Evolutionary conservation across 2,113 vertebrate genomes (phyloP).

Genomic region (Procavia capensis): DNA sequence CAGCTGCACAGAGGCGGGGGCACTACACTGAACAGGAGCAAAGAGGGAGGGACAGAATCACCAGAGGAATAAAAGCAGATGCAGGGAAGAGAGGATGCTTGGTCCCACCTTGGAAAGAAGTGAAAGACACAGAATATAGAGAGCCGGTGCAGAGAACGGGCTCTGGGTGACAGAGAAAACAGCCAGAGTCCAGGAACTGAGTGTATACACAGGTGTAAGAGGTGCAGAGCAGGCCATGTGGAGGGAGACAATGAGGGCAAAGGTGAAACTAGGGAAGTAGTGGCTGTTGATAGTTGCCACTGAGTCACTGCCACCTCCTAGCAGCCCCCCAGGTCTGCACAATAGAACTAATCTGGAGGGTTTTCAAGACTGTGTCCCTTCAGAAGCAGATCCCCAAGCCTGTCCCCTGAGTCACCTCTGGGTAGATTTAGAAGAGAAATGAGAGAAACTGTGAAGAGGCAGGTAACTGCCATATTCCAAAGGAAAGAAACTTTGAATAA

Average conservation of each 20-base stretch:
- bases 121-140: background rate
- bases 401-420: too few species aligned
- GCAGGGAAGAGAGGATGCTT: background rate
- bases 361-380: background rate
- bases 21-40: background rate
- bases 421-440: background rate
- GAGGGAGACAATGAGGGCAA: rapidly evolving
- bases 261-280: too few species aligned
- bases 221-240: background rate
- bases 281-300: too few species aligned
- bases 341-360: background rate
- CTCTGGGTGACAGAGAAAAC: background rate
- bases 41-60: background rate
- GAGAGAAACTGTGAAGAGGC: background rate
- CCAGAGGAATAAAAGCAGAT: background rate
- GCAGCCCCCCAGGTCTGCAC: background rate
- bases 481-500: background rate
- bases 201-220: background rate
- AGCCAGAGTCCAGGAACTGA: background rate
- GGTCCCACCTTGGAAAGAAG: background rate
- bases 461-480: background rate
- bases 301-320: too few species aligned
- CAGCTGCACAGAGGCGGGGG: background rate
- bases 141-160: background rate
- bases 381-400: background rate